These are phyloP conservation scores for Pseudotriccus pelzelni DNA, from an alignment of 2,797 vertebrate genomes.

Conservation along the genomic window DNA sequence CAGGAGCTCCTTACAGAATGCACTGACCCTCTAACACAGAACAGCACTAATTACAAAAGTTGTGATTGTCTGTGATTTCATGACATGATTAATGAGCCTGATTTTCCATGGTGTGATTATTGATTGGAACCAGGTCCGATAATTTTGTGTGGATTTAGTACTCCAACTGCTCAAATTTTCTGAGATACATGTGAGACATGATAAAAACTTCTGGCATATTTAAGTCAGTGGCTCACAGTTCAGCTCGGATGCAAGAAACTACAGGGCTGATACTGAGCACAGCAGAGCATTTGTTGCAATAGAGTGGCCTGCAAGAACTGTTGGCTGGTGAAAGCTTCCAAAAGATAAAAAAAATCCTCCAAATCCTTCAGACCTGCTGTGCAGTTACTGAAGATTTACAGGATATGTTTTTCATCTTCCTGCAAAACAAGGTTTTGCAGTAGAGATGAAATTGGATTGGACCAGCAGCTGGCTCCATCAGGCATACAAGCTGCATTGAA, in stretches of 20 bases:
- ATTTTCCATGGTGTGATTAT: background rate
- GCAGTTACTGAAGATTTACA: background rate
- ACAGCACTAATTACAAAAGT: background rate
- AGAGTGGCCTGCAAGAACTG: background rate
- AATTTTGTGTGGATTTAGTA: background rate
- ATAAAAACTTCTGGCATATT: background rate
- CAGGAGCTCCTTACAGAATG: background rate
- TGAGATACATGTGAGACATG: background rate
- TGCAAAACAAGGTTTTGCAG: background rate
- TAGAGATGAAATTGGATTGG: constrained; percentile 7
- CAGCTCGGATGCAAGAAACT: background rate
- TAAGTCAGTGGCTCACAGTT: background rate
- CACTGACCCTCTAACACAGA: background rate
- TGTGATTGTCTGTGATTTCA: background rate
- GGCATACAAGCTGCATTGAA: background rate
- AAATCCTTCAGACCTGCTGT: background rate
- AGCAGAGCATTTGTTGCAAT: background rate
- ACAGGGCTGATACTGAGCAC: background rate
- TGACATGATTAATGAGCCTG: constrained; percentile 28
- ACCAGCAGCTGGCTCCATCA: background rate
- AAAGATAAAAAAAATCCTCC: background rate
- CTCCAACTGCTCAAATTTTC: background rate
- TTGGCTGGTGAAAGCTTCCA: fast-evolving
- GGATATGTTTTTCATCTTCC: background rate
- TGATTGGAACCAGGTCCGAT: background rate